Base-by-base conservation (phyloP, 2,888 invertebrate genomes). In the Stramonita haemastoma region DNA sequence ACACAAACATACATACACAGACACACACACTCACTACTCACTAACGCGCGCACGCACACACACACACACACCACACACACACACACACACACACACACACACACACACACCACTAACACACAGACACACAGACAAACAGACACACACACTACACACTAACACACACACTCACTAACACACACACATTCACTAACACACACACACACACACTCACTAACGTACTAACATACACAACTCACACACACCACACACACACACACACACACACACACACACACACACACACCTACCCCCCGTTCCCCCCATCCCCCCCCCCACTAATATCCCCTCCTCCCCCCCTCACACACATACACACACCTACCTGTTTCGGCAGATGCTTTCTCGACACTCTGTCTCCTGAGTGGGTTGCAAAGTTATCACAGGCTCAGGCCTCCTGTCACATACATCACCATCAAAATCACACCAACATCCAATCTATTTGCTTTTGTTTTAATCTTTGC, bases 191-290 rank as follows among this genome's bases (percentile, higher is more conserved):
- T 6, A n/a, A 22, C 77, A 77, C 77, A 77, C 32, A 79, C 79
- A 79, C 32, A 79, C 79, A 79, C 79, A 79, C 79, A 79, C 79
- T 32, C 79, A 79, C 79, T 32, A 29, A 79, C 79, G 11, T 19
- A 32, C 79, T 32, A 11, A 32, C 19, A 79, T 13, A 79, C 29
- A 79, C 79, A 32, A 32, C 79, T 32, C 79, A 79, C 34, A 32
- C 79, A 79, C 6, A 79, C 32, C 79, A 79, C 79, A 79, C 79
- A 32, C 79, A 79, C 79, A 77, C 79, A 34, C 36, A 79, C 34
- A 4, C 34, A 32, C 34, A 34, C 36, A 22, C 34, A 32, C 34
- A 79, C 79, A 4, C 79, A 79, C 15, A 79, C 79, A 79, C 79
- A 79, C 79, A 34, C 79, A 66, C 66, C 2, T 26, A 66, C 66